Evolutionary conservation across 2,113 vertebrate genomes (phyloP).

Genomic region (Amphiprion ocellaris): DNA sequence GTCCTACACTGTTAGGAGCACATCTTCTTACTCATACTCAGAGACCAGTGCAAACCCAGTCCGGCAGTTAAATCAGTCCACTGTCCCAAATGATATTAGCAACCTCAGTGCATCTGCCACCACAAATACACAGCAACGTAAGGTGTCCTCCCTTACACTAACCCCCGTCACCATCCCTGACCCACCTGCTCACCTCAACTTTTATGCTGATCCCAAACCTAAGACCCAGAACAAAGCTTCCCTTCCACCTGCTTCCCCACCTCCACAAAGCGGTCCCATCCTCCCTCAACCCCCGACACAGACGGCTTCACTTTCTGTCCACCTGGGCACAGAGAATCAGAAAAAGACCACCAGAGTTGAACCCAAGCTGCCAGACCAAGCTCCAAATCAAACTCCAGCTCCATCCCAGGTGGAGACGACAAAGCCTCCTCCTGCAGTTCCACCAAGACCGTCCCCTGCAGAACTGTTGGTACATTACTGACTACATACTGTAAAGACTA

Average conservation of each 20-base stretch:
- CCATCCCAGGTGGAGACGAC: constrained; percentile 45
- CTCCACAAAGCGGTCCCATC: constrained; percentile 46
- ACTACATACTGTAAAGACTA: constrained; percentile 4
- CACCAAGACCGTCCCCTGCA: constrained; percentile 79
- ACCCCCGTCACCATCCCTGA: constrained; percentile 85
- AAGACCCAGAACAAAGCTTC: constrained; percentile 66
- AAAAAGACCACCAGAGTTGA: constrained; percentile 72
- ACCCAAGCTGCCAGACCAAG: constrained; percentile 65
- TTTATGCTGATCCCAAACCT: constrained; percentile 63
- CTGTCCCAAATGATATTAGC: constrained; percentile 19
- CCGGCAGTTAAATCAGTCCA: constrained; percentile 53
- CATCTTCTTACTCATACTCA: constrained; percentile 84
- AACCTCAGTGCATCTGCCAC: constrained; percentile 68
- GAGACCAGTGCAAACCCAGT: constrained; percentile 69
- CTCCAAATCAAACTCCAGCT: constrained; percentile 17
- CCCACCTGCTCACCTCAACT: constrained; percentile 77
- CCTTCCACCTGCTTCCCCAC: constrained; percentile 23
- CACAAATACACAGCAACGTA: constrained; percentile 85
- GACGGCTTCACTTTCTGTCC: constrained; percentile 88
- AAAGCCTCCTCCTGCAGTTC: constrained; percentile 62
- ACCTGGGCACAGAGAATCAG: constrained; percentile 83
- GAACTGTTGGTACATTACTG: constrained; percentile 80
- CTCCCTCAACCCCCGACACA: constrained; percentile 74
- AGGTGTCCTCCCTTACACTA: constrained; percentile 90
- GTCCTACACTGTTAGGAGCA: constrained; percentile 86